Evolutionary conservation across 2,888 invertebrate genomes (phyloP).

Genomic region (Ornithoptera alexandrae): DNA sequence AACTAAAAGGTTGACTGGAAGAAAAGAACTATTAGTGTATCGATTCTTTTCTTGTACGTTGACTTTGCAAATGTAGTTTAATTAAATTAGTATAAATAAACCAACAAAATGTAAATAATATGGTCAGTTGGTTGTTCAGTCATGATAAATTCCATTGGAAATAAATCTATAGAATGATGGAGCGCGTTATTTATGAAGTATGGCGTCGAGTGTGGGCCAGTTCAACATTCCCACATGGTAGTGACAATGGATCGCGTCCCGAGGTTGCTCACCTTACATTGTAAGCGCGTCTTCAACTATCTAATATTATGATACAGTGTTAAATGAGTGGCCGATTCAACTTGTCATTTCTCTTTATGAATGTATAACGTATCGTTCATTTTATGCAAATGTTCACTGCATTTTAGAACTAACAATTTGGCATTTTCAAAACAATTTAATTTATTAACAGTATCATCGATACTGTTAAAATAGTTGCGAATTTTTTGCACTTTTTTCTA

Average conservation of each 20-base stretch:
- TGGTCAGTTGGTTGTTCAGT: too few relatives aligned
- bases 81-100: background rate
- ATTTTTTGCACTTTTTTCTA: background rate
- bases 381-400: too few relatives aligned
- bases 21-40: too few relatives aligned
- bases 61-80: too few relatives aligned
- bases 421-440: too few relatives aligned
- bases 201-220: slow-evolving; percentile 42
- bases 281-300: slow-evolving; percentile 43
- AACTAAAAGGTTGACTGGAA: too few relatives aligned
- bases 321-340: slow-evolving; percentile 47
- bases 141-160: background rate
- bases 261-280: slow-evolving; percentile 72
- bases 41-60: too few relatives aligned
- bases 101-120: background rate
- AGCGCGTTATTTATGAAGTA: slow-evolving; percentile 5
- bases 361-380: slow-evolving; percentile 4
- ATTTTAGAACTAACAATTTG: too few relatives aligned
- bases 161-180: background rate
- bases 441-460: too few relatives aligned
- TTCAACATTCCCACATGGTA: slow-evolving; percentile 62
- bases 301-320: slow-evolving; percentile 64
- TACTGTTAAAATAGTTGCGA: too few relatives aligned
- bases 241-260: slow-evolving; percentile 53
- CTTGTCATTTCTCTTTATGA: slow-evolving; percentile 35